phyloP scores from a whole-genome alignment of 1,140 invertebrate species.

The Chymomyza costata region DNA sequence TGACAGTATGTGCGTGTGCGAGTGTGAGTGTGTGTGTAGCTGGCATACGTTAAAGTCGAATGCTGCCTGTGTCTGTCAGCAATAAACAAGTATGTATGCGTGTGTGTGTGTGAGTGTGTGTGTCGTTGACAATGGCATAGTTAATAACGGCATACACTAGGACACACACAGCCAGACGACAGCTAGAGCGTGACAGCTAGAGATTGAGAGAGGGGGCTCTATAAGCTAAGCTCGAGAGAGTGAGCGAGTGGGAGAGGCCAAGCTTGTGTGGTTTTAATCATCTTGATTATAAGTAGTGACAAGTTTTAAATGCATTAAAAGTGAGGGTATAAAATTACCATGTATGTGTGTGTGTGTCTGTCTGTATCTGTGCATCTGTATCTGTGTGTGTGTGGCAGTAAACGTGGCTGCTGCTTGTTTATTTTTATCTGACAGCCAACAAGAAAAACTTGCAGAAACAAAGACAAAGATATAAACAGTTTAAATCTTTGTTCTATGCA shows the following conservation, averaged over 20 bases:
- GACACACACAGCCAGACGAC: too few relatives aligned
- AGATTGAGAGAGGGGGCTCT: too few relatives aligned
- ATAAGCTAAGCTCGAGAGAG: too few relatives aligned
- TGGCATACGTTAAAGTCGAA: slow-evolving; percentile 25
- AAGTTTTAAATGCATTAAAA: slow-evolving; percentile 49
- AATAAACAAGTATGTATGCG: background rate
- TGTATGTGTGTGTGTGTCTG: slow-evolving; percentile 1
- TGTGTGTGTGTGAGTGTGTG: slow-evolving; percentile 6
- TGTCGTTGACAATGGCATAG: slow-evolving; percentile 32
- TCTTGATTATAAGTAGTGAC: slow-evolving; percentile 35
- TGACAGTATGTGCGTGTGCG: slow-evolving; percentile 7
- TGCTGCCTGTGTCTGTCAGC: background rate
- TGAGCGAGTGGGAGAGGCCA: background rate
- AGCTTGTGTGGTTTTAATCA: slow-evolving; percentile 34
- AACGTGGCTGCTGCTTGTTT: slow-evolving; percentile 13
- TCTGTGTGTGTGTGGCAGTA: background rate
- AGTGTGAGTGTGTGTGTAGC: slow-evolving; percentile 5
- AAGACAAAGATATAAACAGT: background rate
- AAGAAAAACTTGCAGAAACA: slow-evolving; percentile 29
- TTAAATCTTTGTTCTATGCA: slow-evolving; percentile 4
- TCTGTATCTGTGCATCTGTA: too few relatives aligned
- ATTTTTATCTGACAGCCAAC: slow-evolving; percentile 21
- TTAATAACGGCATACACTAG: slow-evolving; percentile 12
- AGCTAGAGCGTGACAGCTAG: too few relatives aligned
- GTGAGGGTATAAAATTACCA: slow-evolving; percentile 35